Evolutionary conservation across 1,140 invertebrate species (phyloP).

Genomic region (Acromyrmex charruanus): DNA sequence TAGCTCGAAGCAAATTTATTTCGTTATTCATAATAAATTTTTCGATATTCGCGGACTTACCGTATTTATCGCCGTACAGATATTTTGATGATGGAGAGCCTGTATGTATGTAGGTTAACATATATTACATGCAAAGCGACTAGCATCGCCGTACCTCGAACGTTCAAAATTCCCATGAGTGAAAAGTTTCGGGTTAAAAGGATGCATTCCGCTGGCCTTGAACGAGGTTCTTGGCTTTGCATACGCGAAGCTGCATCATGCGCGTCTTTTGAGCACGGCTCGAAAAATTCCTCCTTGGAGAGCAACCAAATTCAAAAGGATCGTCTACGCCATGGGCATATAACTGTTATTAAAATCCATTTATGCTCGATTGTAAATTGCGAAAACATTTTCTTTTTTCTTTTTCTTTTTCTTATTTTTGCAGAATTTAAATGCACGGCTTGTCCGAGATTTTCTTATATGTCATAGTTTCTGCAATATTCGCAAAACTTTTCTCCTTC

Average conservation of each 20-base stretch:
- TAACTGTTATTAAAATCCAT: conserved; percentile 39
- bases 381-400: not conserved
- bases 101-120: conserved; percentile 12
- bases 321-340: too few relatives aligned
- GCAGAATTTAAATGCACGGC: not conserved
- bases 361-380: conserved; percentile 24
- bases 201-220: conserved; percentile 53
- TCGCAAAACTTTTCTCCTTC: not conserved
- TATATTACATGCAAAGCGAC: conserved; percentile 24
- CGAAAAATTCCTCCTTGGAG: conserved; percentile 43
- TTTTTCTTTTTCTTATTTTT: not conserved
- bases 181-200: conserved; percentile 57
- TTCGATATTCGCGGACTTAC: not conserved
- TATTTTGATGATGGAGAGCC: conserved; percentile 10
- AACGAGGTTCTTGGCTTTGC: conserved; percentile 52
- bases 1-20: conserved; percentile 17
- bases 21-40: conserved; percentile 43
- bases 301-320: not conserved
- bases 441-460: not conserved
- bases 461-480: not conserved
- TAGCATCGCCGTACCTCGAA: not conserved
- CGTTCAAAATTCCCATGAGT: conserved; percentile 42
- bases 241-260: conserved; percentile 1
- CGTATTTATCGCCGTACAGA: not conserved
- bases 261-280: conserved; percentile 18